phyloP scores from a whole-genome alignment of 35 echinoderm and acorn worm species.

The Stichopus chloronotus region DNA sequence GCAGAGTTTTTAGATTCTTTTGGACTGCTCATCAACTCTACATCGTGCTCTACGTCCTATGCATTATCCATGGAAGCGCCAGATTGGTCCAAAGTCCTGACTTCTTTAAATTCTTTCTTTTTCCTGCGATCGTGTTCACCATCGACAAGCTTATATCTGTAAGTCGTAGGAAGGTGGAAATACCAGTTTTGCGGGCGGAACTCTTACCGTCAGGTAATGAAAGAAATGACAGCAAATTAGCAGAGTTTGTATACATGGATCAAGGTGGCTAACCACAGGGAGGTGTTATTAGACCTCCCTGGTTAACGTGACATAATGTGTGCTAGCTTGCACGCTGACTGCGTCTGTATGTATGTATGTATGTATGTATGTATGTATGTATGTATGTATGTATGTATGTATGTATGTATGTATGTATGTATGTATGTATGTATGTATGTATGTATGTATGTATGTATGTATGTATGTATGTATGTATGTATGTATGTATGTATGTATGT shows the following conservation, averaged over 20 bases:
- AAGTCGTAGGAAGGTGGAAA: conserved; percentile 66
- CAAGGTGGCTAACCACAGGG: too few relatives aligned
- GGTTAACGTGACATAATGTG: too few relatives aligned
- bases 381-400: conserved; percentile 48
- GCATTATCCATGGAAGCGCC: conserved; percentile 72
- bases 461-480: conserved; percentile 55
- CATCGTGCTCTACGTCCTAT: conserved; percentile 62
- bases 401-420: conserved; percentile 40
- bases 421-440: conserved; percentile 37
- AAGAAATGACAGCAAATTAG: neutral
- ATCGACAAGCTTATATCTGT: conserved; percentile 76
- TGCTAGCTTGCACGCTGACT: neutral
- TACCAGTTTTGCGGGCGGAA: conserved; percentile 62
- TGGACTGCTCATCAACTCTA: conserved; percentile 82
- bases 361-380: conserved; percentile 42
- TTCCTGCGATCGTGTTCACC: conserved; percentile 67
- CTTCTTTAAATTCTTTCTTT: conserved; percentile 66
- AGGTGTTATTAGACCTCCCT: too few relatives aligned
- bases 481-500: conserved; percentile 8
- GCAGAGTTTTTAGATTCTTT: conserved; percentile 77
- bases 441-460: conserved; percentile 53
- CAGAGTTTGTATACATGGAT: neutral
- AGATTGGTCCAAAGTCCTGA: conserved; percentile 56
- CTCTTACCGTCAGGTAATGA: conserved; percentile 69
- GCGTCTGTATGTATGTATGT: conserved; percentile 30